Evolutionary conservation across 2,888 invertebrate genomes (phyloP), one percentile per base, ranked within the genome.

Genomic region (Watsonalla cultraria): DNA sequence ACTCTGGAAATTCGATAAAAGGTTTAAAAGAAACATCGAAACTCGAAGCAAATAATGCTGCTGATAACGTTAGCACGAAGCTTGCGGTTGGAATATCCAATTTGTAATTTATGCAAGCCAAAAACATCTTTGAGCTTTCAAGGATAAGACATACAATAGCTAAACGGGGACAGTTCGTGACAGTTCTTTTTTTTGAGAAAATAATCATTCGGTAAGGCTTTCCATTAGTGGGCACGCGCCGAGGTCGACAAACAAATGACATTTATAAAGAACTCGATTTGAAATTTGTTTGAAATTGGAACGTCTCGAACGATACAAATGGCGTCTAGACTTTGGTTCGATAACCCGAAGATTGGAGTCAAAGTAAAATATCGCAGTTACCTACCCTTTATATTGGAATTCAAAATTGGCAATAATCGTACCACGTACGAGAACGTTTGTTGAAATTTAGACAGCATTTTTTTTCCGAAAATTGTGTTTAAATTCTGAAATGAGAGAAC

Each of bases 151-250:
- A 54, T 13, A 61, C 64, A 73, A 62, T 65, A 53, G 51, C 35
- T 51, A 60, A 47, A 42, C 6, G 4, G 6, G 0, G 7, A 37
- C 9, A 59, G 60, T 73, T 80, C 82, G 80, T 83, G 83, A 76
- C 80, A 80, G 72, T 66, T 67, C 65, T 62, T 66, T 67, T 83
- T 79, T 83, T 81, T 73, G 60, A 74, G 78, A 80, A 82, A 80
- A 74, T 73, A 80, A 78, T 78, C 75, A 74, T 72, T 78, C 71
- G 75, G 74, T 77, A 78, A 80, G 74, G 83, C 87, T 84, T 86
- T 87, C 87, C 87, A 89, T 89, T 88, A 89, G 86, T 70, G 75
- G 84, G 89, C 89, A 89, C 89, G 89, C 83, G 88, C 86, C 84
- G 80, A 73, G 74, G 72, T 82, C 82, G 75, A 83, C 79, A 84